Percentiles rank a stretch among this genome's conserved stretches.
These are phyloP conservation scores for Threskiornis aethiopicus DNA, from an alignment of 2,797 vertebrate genomes.

Conservation along the genomic window DNA sequence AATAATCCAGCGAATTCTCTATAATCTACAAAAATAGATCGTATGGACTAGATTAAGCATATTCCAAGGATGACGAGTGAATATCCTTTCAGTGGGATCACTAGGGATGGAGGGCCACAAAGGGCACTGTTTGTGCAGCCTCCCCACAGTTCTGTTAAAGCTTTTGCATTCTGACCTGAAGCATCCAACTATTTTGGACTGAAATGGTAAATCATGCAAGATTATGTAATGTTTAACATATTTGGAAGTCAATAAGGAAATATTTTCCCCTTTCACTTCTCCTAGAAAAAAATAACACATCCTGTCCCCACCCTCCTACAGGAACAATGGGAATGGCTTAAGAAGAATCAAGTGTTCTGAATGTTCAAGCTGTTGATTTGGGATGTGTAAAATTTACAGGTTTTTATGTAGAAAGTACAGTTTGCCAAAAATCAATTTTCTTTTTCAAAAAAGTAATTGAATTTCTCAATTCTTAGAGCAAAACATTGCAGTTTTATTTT, in stretches of 20 bases:
- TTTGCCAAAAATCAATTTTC: not conserved
- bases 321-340: not conserved
- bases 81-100: not conserved
- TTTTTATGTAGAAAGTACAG: not conserved
- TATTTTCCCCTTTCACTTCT: not conserved
- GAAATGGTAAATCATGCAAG: not conserved
- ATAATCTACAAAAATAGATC: not conserved
- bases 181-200: not conserved
- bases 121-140: not conserved
- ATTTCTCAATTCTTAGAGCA: not conserved
- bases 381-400: not conserved
- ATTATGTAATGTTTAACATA: not conserved
- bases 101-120: not conserved
- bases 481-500: accelerated
- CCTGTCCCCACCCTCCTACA: not conserved
- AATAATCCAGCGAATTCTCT: not conserved
- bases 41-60: not conserved
- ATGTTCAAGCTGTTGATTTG: not conserved
- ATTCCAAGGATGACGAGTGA: not conserved
- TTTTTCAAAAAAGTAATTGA: not conserved
- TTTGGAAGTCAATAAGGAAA: not conserved
- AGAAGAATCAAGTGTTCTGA: not conserved
- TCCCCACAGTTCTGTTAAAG: not conserved
- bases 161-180: not conserved
- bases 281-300: not conserved